Base-by-base conservation (phyloP, 2,888 invertebrate genomes). In the Smittia aterrima region DNA sequence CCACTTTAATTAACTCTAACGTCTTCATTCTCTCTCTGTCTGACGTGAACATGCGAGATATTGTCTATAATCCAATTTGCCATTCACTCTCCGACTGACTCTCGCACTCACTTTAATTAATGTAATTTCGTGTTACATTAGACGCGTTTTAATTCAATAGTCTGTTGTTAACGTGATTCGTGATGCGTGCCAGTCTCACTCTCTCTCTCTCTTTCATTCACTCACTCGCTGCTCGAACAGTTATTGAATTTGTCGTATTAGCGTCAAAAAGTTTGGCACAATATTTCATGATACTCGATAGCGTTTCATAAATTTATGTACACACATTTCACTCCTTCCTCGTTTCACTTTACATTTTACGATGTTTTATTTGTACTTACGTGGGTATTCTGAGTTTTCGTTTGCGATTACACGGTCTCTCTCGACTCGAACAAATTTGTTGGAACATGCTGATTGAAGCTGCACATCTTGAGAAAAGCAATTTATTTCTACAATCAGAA, bases 401-500 rank as follows among this genome's bases (percentile, higher is more conserved):
- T 74, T 74, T 66, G 74, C 74, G 25, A 74, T 64, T 74, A 74
- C 40, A 47, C 74, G 66, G 64, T 74, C 74, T 25, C 25, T 27
- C 32, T 74, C 62, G 53, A 74, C 40, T 38, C 53, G 38, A 22
- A 74, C 38, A 66, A 74, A 74, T 74, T 74, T 74, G 74, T 74
- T 27, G 66, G 74, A 74, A 58, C 74, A 74, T 74, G 66, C 66
- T 66, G 74, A 74, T 32, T 40, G 74, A 41, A 74, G 74, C 54
- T 74, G 74, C 38, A 74, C 74, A 74, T 66, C 38, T 66, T 53
- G 66, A 41, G 74, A 66, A 20, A 66, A 66, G 74, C 74, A 74
- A 41, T 32, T 66, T 74, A 66, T 66, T 74, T 66, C 74, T 66
- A 54, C 74, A 74, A 74, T 74, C 74, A 74, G 53, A 66, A 66